These are phyloP conservation scores for Cirrhinus mrigala DNA, from an alignment of 2,797 vertebrate species.

Conservation along the genomic window DNA sequence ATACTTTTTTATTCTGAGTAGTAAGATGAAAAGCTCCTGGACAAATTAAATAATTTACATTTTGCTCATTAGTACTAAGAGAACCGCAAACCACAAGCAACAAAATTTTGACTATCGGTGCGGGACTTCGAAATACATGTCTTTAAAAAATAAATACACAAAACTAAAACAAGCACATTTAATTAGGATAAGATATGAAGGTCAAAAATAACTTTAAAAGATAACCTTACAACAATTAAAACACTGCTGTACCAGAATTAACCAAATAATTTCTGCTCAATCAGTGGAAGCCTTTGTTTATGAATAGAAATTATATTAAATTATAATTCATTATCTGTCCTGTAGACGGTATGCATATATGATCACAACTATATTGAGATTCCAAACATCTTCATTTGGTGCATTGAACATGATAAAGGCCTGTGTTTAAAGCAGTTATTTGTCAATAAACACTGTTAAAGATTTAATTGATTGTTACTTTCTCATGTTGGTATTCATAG, in stretches of 20 bases:
- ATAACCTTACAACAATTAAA: conserved; percentile 38
- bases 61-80: not conserved
- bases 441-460: not conserved
- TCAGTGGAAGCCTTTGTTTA: not conserved
- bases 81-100: conserved; percentile 15
- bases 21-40: not conserved
- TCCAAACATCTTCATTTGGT: conserved; percentile 23
- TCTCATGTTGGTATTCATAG: conserved; percentile 26
- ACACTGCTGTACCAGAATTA: conserved; percentile 35
- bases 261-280: not conserved
- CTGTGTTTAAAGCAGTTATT: conserved; percentile 1
- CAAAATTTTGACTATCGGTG: not conserved
- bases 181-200: not conserved
- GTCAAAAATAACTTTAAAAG: conserved; percentile 18
- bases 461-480: conserved; percentile 5
- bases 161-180: conserved; percentile 11
- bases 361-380: not conserved
- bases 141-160: conserved; percentile 4
- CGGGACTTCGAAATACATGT: not conserved
- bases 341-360: conserved; percentile 12
- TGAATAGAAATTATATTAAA: not conserved
- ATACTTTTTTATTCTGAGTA: not conserved
- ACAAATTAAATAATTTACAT: not conserved
- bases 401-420: not conserved
- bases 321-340: not conserved